Percentiles rank a stretch among this genome's conserved stretches.
Evolutionary conservation across 2,113 vertebrate species (phyloP).

Genomic region (Corythornis vintsioides): DNA sequence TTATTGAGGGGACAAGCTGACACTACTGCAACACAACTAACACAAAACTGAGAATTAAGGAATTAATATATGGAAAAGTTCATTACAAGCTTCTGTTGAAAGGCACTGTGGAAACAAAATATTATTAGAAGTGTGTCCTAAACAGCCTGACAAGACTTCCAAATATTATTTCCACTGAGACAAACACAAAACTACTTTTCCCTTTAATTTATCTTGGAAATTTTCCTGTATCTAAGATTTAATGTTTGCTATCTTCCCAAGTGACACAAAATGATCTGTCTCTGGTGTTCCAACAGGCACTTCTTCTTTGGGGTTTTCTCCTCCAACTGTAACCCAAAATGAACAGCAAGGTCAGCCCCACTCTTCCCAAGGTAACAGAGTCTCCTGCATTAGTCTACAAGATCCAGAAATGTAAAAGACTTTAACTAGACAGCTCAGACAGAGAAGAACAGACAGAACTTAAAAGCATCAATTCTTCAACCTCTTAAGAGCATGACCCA

Average conservation of each 20-base stretch:
- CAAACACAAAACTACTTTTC: background rate
- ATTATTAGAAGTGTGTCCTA: background rate
- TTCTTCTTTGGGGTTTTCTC: background rate
- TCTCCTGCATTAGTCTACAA: background rate
- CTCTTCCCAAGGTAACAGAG: background rate
- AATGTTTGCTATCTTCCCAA: background rate
- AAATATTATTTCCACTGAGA: background rate
- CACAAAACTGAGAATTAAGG: background rate
- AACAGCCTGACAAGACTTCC: background rate
- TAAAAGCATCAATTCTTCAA: background rate
- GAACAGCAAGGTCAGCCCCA: background rate
- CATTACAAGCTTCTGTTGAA: background rate
- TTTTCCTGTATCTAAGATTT: background rate
- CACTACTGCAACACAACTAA: background rate
- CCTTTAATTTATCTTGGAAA: background rate
- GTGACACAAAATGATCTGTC: background rate
- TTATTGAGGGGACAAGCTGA: background rate
- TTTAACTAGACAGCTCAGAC: background rate
- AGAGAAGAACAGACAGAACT: background rate
- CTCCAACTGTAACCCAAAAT: background rate
- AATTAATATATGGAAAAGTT: background rate
- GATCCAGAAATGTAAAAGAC: background rate
- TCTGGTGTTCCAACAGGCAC: background rate
- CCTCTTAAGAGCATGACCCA: background rate
- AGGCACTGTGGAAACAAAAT: background rate